Base-by-base conservation (phyloP, 2,888 invertebrate genomes). In the Lasioglossum pauxillum region DNA sequence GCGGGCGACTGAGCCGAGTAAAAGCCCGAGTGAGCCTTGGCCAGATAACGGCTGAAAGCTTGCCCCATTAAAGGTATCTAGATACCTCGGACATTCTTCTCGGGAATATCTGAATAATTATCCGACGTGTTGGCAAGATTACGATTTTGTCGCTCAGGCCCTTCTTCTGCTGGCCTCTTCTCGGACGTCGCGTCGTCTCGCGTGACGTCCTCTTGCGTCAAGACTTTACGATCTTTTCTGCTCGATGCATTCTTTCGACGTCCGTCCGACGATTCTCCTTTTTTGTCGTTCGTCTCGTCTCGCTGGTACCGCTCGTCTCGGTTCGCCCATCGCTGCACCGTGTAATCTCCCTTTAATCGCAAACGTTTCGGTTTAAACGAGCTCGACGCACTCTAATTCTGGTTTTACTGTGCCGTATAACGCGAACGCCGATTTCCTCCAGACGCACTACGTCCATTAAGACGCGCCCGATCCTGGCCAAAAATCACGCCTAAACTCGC, bases 1-100 rank as follows among this genome's bases (percentile, higher is more conserved):
- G 90, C 89, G 92, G 91, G 91, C 90, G 92, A 89, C 90, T 82
- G 89, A 90, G 92, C 88, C 89, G 92, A 91, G 93, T 94, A 94
- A 94, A 92, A 94, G 93, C 93, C 93, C 90, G 92, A 92, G 91
- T 92, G 93, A 93, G 92, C 92, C 93, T 93, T 91, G 91, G 90
- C 89, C 91, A 93, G 94, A 94, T 94, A 94, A 93, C 93, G 90
- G 92, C 90, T 94, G 94, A 94, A 94, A 94, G 94, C 94, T 94
- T 94, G 94, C 93, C 92, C 94, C 94, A 94, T 94, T 94, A 94
- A 94, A 93, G 93, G 93, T 93, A 94, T 94, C 94, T 93, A 93
- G 94, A 94, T 93, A 94, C 89, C 91, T 91, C 85, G 90, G 91
- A 93, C 93, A 93, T 93, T 94, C 92, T 93, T 92, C 92, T 92